Percentiles rank a stretch among this genome's conserved stretches.
phyloP scores from a whole-genome alignment of 2,113 vertebrate genomes.

The Paracanthobrama guichenoti region DNA sequence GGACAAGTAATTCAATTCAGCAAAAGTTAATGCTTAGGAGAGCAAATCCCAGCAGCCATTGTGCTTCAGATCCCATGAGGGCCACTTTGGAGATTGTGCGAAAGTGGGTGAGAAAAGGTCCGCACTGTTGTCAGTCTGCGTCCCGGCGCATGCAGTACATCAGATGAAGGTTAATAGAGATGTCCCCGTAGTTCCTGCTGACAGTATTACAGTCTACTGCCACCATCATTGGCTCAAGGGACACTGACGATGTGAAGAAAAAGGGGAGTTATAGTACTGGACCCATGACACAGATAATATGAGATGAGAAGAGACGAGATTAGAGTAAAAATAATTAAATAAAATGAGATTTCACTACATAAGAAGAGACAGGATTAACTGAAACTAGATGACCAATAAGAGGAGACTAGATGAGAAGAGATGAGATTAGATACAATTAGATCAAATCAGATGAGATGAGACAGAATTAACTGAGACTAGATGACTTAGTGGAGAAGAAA shows the following conservation, averaged over 20 bases:
- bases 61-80: constrained; percentile 10
- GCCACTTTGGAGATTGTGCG: background rate
- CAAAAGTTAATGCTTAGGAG: constrained; percentile 24
- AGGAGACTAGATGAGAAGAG: background rate
- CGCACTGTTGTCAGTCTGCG: constrained; percentile 20
- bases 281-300: constrained; percentile 11
- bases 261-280: background rate
- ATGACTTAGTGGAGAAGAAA: background rate
- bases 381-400: background rate
- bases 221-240: constrained; percentile 43
- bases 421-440: background rate
- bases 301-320: constrained; percentile 8
- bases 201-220: constrained; percentile 40
- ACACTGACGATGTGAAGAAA: constrained; percentile 48
- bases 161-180: constrained; percentile 73
- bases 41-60: constrained; percentile 28
- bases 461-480: background rate
- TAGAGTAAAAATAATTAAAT: background rate
- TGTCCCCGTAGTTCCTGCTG: constrained; percentile 58
- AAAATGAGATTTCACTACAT: background rate
- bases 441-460: background rate
- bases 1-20: constrained; percentile 10
- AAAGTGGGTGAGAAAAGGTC: constrained; percentile 28
- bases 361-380: background rate
- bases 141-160: constrained; percentile 51